Base-by-base conservation (phyloP, 1,140 invertebrate genomes). In the Acyrthosiphon pisum region DNA sequence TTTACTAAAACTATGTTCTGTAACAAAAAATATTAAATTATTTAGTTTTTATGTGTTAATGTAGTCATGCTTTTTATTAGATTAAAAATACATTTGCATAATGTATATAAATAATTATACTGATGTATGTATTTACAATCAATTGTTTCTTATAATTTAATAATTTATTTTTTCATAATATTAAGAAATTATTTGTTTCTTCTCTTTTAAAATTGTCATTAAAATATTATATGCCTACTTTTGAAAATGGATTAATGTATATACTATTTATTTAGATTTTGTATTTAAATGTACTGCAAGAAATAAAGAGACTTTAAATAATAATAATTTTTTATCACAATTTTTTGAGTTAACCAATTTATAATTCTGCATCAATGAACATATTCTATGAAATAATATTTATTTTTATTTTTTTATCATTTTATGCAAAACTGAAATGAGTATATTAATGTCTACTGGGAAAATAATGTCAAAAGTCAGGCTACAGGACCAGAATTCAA, bases 1-100 rank as follows among this genome's bases (percentile, higher is more conserved):
- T 37, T 53, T 35, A 89, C 20, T 53, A 53, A 44, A 4, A 50
- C 46, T 50, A 88, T 46, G 46, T 53, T 53, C 22, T 53, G 8
- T 53, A 53, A 23, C 9, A 23, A 89, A 53, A 23, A 22, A 68
- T 60, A 60, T 60, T 6, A 11, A 41, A 44, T 46, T 68, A 90
- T 90, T 90, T 60, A n/a, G 89, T 90, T 60, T 90, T 20, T 68
- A 89, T 60, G 89, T 68, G 89, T 68, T 60, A 26, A 90, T 44
- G 88, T 90, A 90, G 56, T 68, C 35, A 44, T 30, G 89, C 53
- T 90, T 90, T 89, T 60, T 90, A 90, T 23, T 56, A 89, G 26
- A 89, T 46, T 88, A 35, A 89, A 44, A 44, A 46, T 41, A 68
- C 14, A 48, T 87, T 14, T 90, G 41, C 44, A 41, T 41, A 41